These are phyloP conservation scores for Coleophora deauratella DNA, from an alignment of 2,888 invertebrate genomes.

Conservation along the genomic window DNA sequence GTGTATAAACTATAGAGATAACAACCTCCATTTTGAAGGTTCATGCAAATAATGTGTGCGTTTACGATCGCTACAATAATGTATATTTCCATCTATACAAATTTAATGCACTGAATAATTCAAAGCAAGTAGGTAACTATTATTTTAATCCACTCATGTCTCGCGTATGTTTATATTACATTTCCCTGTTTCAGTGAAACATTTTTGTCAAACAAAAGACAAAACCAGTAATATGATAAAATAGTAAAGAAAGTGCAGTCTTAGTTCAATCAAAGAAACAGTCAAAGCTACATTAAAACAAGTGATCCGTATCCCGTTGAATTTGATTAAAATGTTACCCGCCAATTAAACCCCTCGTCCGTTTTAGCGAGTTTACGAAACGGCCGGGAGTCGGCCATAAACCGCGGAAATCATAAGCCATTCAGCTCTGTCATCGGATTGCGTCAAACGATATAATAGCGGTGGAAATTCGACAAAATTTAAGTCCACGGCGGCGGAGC, in stretches of 20 bases:
- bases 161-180: neutral
- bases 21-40: constrained; percentile 6
- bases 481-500: constrained; percentile 63
- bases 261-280: too few species aligned
- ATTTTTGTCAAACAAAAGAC: too few species aligned
- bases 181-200: too few species aligned
- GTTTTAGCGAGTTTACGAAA: constrained; percentile 27
- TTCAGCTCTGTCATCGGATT: constrained; percentile 22
- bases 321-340: neutral
- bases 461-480: constrained; percentile 71
- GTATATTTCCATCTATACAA: constrained; percentile 12
- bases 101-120: constrained; percentile 53
- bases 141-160: constrained; percentile 22
- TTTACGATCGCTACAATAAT: constrained; percentile 29
- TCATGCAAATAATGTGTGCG: constrained; percentile 4
- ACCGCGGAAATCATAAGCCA: constrained; percentile 62
- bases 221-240: too few species aligned
- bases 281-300: neutral
- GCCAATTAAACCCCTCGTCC: constrained; percentile 9
- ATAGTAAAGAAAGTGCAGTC: too few species aligned
- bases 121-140: constrained; percentile 25
- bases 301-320: neutral
- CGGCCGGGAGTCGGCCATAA: constrained; percentile 39
- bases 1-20: constrained; percentile 13
- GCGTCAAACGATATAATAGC: constrained; percentile 41